These are phyloP conservation scores for Epinotia bilunana DNA, from an alignment of 2,888 invertebrate genomes.

Conservation along the genomic window DNA sequence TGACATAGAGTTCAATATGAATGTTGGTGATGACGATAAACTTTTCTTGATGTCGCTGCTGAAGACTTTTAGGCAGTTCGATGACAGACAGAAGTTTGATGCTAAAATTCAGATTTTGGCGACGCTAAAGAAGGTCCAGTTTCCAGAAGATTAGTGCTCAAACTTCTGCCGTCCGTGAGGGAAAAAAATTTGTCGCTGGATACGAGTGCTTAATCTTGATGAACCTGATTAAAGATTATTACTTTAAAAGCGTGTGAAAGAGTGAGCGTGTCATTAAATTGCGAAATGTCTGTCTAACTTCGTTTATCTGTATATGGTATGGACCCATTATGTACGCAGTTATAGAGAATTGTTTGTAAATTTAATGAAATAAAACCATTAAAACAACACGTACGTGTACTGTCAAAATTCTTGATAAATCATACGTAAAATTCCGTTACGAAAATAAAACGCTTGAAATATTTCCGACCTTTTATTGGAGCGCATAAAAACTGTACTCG, in stretches of 20 bases:
- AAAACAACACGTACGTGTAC: neutral
- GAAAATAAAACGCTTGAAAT: conserved; percentile 16
- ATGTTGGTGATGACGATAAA: conserved; percentile 65
- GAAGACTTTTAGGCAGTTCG: conserved; percentile 63
- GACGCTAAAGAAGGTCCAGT: conserved; percentile 53
- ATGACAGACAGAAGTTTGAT: conserved; percentile 63
- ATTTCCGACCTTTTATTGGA: conserved; percentile 11
- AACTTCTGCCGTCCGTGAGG: too few relatives aligned
- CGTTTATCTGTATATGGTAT: too few relatives aligned
- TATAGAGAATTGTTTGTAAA: neutral
- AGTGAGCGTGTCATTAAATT: neutral
- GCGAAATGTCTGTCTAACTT: neutral
- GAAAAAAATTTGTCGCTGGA: too few relatives aligned
- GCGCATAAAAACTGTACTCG: conserved; percentile 3
- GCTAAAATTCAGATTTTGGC: conserved; percentile 67
- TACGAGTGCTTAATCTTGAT: too few relatives aligned
- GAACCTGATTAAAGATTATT: neutral
- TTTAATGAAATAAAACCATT: neutral
- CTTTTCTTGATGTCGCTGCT: conserved; percentile 67
- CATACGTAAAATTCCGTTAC: neutral
- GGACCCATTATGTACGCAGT: too few relatives aligned
- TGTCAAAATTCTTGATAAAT: neutral
- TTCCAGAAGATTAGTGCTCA: neutral
- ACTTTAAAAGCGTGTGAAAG: neutral
- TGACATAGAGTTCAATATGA: conserved; percentile 48